Conservation (phyloP, 2,113 vertebrate genomes). For the Brienomyrus longianalis region DNA sequence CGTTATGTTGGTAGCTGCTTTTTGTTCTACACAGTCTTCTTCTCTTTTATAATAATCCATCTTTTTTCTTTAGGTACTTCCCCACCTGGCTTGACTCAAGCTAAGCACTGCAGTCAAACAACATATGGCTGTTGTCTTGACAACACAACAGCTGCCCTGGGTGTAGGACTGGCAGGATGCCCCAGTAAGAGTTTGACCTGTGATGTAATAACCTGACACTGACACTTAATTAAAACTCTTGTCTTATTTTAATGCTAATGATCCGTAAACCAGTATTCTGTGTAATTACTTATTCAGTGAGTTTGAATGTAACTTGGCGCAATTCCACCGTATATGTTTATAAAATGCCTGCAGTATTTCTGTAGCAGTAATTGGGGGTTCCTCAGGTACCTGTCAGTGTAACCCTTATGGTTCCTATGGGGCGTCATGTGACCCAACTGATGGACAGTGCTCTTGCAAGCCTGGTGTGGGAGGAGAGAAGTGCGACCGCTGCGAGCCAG, state of each 20-base stretch:
- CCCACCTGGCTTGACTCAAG: conserved; percentile 38
- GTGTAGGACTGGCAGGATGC: conserved; percentile 86
- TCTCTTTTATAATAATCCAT: neutral
- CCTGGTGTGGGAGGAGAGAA: conserved; percentile 85
- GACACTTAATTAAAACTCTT: neutral
- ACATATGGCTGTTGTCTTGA: conserved; percentile 88
- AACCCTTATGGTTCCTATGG: conserved; percentile 83
- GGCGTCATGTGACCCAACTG: conserved; percentile 69
- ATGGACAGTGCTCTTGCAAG: conserved; percentile 90
- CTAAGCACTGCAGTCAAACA: conserved; percentile 71
- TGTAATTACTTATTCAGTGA: neutral
- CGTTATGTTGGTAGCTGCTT: neutral
- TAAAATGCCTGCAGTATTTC: neutral
- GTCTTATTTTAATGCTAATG: neutral
- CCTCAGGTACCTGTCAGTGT: conserved; percentile 81
- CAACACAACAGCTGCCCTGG: conserved; percentile 74
- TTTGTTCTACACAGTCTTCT: neutral
- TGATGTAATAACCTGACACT: neutral
- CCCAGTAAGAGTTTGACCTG: conserved; percentile 71
- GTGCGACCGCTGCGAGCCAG: conserved; percentile 93
- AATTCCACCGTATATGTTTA: neutral
- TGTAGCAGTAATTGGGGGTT: neutral
- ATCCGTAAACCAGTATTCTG: neutral
- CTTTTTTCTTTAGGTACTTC: conserved; percentile 31
- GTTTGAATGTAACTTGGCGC: too few relatives aligned